Evolutionary conservation across 2,113 vertebrate species (phyloP), one percentile per base, ranked within the genome.

Genomic region (Donacobius atricapilla): DNA sequence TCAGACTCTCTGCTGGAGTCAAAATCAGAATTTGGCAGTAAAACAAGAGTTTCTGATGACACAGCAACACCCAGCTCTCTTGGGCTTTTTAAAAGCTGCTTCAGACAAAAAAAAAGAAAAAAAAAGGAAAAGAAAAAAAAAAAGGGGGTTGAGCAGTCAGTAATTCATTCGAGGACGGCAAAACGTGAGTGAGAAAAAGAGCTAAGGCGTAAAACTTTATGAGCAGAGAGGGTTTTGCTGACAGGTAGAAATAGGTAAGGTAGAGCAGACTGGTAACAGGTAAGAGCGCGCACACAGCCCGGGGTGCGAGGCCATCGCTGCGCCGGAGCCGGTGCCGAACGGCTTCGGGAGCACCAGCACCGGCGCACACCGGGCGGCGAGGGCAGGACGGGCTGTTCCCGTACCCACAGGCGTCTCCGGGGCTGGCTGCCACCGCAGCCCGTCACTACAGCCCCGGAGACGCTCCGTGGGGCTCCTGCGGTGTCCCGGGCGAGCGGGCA

Each of bases 221-320:
- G 40, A 80, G 83, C 56, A 16, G 66, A 44, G 80, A 15, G 1
- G 15, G 19, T 97, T 87, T 40, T 89, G 88, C 88, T 92, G 96
- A 47, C 37, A 37, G 51, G 79, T 15, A 33, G 47, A n/a, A 51
- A 31, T 8, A n/a, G 17, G 5, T 23, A 28, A 40, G 48, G 50
- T 0, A 27, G 42, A 87, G 61, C 3, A 13, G 20, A 7, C 47
- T 6, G 53, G 61, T 23, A 2, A 3, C 5, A 48, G 77, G 47
- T 58, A 81, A 71, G 82, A 15, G 70, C 1, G 13, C 8, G 3
- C 51, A 8, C 69, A 8, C 16, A 37, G 84, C 73, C 68, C 89
- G 15, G 30, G 89, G 83, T 47, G 93, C 54, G 85, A 40, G 56
- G 68, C 72, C 1, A 10, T 1, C 4, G 14, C 16, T 3, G 7